Percentiles rank a stretch among this genome's conserved stretches.
Conservation (phyloP, 2,797 vertebrate species). For the Philypnodon macrostomus region DNA sequence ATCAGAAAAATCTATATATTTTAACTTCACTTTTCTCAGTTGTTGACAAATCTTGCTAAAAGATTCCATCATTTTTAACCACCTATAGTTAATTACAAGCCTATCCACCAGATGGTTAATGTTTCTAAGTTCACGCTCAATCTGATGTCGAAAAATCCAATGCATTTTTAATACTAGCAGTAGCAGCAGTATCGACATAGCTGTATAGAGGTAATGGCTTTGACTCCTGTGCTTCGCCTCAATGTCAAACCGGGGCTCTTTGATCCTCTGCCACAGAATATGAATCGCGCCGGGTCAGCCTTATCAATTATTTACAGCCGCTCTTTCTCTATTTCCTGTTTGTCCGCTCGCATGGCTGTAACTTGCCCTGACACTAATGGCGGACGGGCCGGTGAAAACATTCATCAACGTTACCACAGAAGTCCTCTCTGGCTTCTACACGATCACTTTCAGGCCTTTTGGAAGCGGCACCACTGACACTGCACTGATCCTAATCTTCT, state of each 20-base stretch:
- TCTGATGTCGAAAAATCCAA: slow-evolving; percentile 28
- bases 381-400: slow-evolving; percentile 66
- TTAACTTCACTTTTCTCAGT: too few species aligned
- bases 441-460: slow-evolving; percentile 59
- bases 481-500: slow-evolving; percentile 65
- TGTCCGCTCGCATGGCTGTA: slow-evolving; percentile 67
- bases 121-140: too few species aligned
- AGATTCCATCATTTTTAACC: too few species aligned
- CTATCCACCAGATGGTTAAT: too few species aligned
- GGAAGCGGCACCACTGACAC: slow-evolving; percentile 54
- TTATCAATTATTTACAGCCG: slow-evolving; percentile 77
- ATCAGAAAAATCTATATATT: too few species aligned
- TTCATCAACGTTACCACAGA: slow-evolving; percentile 70
- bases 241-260: slow-evolving; percentile 69
- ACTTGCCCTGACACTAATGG: slow-evolving; percentile 76
- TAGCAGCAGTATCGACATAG: slow-evolving; percentile 34
- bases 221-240: slow-evolving; percentile 65
- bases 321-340: slow-evolving; percentile 72
- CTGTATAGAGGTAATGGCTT: slow-evolving; percentile 59
- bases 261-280: slow-evolving; percentile 71
- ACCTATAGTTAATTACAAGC: too few species aligned
- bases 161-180: slow-evolving; percentile 65
- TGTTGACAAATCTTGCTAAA: too few species aligned
- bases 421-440: slow-evolving; percentile 37
- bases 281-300: slow-evolving; percentile 68